Base-by-base conservation (phyloP, 1,140 invertebrate species). In the Ceratosolen fusciceps region DNA sequence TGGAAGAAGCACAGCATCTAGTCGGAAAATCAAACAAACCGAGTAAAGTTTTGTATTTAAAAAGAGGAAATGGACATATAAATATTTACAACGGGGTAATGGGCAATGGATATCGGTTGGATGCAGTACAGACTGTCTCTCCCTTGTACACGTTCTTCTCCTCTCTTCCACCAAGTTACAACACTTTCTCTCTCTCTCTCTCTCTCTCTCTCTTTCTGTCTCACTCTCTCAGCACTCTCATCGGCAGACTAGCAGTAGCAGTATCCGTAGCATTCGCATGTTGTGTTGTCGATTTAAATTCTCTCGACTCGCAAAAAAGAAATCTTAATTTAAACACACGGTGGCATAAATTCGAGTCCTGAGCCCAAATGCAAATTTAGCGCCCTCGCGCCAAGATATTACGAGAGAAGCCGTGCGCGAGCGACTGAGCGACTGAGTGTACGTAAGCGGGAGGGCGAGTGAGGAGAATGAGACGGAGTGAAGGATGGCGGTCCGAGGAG, bases 311-410 rank as follows among this genome's bases (percentile, higher is more conserved):
- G 43, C 67, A 54, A 73, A n/a, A n/a, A 73, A 73, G 52, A 73
- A 54, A 73, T 73, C 71, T 58, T 73, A 73, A 73, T 73, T 56
- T 73, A 73, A 73, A 73, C 71, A 21, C 26, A 24, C 47, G 47
- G 47, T 71, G 68, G 68, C 47, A 71, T 49, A 26, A 58, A 58
- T 56, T 73, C 26, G 68, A 54, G 26, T 21, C 68, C 21, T 10
- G 52, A 56, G 29, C 21, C 34, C 68, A 14, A 78, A 78, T 71
- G 56, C 76, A 78, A 78, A 78, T 78, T 71, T 72, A 72, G 75
- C 34, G 34, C 75, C 47, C 24, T 47, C n/a, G 24, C 37, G 37
- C n/a, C 16, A 47, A 47, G 37, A 39, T 70, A 70, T 47, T 43
- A 47, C 39, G 39, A 70, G 67, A 47, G 24, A 26, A 26, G 2